A percentile compares a stretch with the other conserved stretches of the same genome.
These are phyloP conservation scores for Ophion obscuratus DNA, from an alignment of 2,888 invertebrate species.

Conservation along the genomic window DNA sequence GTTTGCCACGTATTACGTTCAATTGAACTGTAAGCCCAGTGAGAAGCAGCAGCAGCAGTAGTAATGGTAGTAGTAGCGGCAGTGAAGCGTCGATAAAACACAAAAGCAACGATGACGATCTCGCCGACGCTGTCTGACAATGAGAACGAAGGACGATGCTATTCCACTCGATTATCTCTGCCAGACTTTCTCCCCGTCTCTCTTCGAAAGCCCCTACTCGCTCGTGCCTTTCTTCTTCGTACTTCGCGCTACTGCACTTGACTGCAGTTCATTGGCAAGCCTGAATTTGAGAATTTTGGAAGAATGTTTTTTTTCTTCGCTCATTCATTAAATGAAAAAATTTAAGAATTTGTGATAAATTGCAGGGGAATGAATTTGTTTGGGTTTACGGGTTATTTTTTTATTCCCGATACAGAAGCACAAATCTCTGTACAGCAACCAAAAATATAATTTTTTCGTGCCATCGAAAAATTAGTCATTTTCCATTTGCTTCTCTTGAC, in stretches of 20 bases:
- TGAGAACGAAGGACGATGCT: constrained; percentile 47
- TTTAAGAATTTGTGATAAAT: too few species aligned
- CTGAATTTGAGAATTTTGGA: too few species aligned
- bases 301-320: too few species aligned
- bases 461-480: too few species aligned
- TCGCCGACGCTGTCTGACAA: constrained; percentile 29
- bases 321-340: too few species aligned
- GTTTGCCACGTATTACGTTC: constrained; percentile 68
- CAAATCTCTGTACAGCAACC: too few species aligned
- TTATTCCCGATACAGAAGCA: too few species aligned
- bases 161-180: constrained; percentile 44
- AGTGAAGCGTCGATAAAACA: constrained; percentile 57
- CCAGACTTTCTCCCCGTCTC: constrained; percentile 47
- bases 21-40: constrained; percentile 69
- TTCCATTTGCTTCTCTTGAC: too few species aligned
- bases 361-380: too few species aligned
- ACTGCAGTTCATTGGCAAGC: neutral
- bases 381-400: too few species aligned
- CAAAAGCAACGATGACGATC: constrained; percentile 54
- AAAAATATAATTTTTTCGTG: too few species aligned
- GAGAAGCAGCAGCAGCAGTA: constrained; percentile 35
- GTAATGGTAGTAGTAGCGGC: constrained; percentile 31
- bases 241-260: constrained; percentile 13
- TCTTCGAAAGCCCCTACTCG: neutral
- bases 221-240: constrained; percentile 17